phyloP scores from a whole-genome alignment of 2,113 vertebrate species.

The Perca flavescens region DNA sequence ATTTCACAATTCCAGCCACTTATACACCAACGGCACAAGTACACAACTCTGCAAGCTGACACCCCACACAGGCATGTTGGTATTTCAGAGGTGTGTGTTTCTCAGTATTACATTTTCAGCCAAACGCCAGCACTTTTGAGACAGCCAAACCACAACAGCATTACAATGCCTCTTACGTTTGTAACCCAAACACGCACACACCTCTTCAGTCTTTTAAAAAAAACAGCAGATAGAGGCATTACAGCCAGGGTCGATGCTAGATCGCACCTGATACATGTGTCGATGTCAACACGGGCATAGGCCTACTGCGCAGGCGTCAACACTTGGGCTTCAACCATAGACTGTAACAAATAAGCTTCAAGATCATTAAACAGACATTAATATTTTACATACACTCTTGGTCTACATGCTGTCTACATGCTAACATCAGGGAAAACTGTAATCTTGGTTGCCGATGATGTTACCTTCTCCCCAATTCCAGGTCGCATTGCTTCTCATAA shows the following conservation, averaged over 20 bases:
- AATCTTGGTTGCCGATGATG: too few relatives aligned
- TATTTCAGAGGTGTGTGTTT: constrained; percentile 53
- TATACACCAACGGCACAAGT: constrained; percentile 3
- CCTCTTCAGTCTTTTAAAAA: background rate
- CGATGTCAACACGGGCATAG: too few relatives aligned
- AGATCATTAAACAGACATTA: too few relatives aligned
- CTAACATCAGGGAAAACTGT: too few relatives aligned
- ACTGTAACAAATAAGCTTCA: too few relatives aligned
- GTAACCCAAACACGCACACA: background rate
- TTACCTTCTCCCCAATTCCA: too few relatives aligned
- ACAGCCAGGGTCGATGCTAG: constrained; percentile 20
- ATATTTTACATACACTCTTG: too few relatives aligned
- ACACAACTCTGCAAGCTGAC: constrained; percentile 43
- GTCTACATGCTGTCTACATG: too few relatives aligned
- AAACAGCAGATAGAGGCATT: constrained; percentile 31
- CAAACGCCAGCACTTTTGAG: constrained; percentile 22
- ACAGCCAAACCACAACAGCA: constrained; percentile 48
- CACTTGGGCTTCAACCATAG: too few relatives aligned
- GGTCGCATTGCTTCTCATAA: too few relatives aligned
- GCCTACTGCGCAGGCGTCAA: too few relatives aligned
- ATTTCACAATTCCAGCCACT: constrained; percentile 11
- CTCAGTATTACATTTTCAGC: constrained; percentile 42
- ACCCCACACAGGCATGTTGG: constrained; percentile 35
- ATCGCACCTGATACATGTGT: too few relatives aligned
- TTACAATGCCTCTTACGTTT: constrained; percentile 39